These are phyloP conservation scores for Drosophila prolongata DNA, from an alignment of 2,888 invertebrate genomes.

Conservation along the genomic window DNA sequence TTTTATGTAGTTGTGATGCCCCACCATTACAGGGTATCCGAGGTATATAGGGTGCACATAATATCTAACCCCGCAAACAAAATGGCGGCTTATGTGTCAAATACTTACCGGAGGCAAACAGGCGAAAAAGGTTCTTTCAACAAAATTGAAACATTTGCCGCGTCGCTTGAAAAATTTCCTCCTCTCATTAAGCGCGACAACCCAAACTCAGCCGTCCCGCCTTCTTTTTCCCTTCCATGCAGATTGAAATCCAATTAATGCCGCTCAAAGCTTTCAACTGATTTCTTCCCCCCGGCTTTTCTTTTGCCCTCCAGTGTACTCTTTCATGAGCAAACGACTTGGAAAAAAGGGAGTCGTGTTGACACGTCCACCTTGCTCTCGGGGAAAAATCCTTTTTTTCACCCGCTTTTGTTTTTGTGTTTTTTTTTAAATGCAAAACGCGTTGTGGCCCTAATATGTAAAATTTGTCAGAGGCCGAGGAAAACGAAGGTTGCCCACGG, in stretches of 20 bases:
- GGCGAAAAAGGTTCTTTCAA: constrained; percentile 28
- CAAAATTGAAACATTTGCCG: constrained; percentile 74
- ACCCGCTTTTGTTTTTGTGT: constrained; percentile 5
- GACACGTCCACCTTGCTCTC: constrained; percentile 40
- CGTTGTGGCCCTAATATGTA: constrained; percentile 74
- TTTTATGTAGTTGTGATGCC: background rate
- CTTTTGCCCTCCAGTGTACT: constrained; percentile 14
- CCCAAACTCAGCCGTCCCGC: constrained; percentile 35
- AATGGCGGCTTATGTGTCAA: constrained; percentile 64
- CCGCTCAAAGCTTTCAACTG: constrained; percentile 72
- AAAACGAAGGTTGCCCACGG: constrained; percentile 51
- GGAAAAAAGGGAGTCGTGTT: constrained; percentile 59
- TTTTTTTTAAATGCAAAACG: constrained; percentile 64
- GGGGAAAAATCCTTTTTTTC: constrained; percentile 67
- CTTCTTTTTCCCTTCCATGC: constrained; percentile 28
- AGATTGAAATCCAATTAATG: constrained; percentile 78
- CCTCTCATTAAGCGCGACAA: constrained; percentile 70
- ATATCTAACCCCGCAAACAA: constrained; percentile 15
- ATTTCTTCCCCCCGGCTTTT: constrained; percentile 48
- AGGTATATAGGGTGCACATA: background rate
- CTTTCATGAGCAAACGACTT: constrained; percentile 63
- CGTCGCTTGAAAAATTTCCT: constrained; percentile 70
- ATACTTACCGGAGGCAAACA: constrained; percentile 25
- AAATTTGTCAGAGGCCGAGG: constrained; percentile 57
- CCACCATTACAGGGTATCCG: background rate